Percentiles rank a stretch among this genome's conserved stretches.
These are phyloP conservation scores for Gymnobelideus leadbeateri DNA, from an alignment of 2,113 vertebrate genomes.

Conservation along the genomic window DNA sequence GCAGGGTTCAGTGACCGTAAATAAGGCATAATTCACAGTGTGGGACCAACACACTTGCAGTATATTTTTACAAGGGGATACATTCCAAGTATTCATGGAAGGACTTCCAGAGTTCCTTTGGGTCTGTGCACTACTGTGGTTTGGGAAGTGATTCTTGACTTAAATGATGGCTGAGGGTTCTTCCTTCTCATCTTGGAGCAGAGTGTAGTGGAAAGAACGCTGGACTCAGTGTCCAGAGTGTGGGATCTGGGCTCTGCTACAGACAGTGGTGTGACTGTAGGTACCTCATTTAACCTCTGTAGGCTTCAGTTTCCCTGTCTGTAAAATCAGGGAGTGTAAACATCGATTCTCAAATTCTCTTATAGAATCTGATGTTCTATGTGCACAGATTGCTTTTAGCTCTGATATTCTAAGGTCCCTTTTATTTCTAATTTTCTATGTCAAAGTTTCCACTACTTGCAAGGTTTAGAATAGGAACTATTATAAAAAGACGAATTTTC, in stretches of 20 bases:
- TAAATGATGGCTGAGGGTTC: neutral
- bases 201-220: neutral
- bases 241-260: neutral
- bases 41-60: constrained; percentile 38
- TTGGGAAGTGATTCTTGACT: constrained; percentile 41
- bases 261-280: neutral
- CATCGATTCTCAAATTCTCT: neutral
- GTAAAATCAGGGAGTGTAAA: neutral
- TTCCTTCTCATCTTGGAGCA: neutral
- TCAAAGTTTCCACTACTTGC: no score
- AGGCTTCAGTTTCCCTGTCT: neutral
- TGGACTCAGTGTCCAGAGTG: neutral
- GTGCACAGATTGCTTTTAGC: neutral
- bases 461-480: neutral
- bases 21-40: constrained; percentile 69
- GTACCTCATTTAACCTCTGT: neutral
- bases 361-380: neutral
- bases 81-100: constrained; percentile 48
- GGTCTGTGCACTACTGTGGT: neutral
- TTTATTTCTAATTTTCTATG: fast-evolving
- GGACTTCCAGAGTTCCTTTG: neutral
- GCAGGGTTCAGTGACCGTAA: constrained; percentile 76
- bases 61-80: constrained; percentile 62
- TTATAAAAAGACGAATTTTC: neutral
- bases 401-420: neutral